phyloP scores from a whole-genome alignment of 2,888 invertebrate species.

The Leptopilina myrica region DNA sequence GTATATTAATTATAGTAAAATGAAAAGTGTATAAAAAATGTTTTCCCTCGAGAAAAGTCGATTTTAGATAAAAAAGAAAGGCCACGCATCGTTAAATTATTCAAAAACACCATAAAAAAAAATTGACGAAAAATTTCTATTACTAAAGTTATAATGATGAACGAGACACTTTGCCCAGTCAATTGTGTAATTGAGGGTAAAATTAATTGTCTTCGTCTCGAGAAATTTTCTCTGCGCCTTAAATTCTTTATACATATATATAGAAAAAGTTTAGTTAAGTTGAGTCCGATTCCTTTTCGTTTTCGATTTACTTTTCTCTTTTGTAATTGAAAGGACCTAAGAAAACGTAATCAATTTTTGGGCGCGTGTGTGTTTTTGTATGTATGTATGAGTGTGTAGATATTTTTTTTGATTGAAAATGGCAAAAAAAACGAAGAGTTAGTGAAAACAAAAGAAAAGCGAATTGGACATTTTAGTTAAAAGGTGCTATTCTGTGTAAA shows the following conservation, averaged over 20 bases:
- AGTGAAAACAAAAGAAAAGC: conserved; percentile 21
- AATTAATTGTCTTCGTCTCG: conserved; percentile 24
- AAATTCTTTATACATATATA: background rate
- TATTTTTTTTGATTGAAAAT: conserved; percentile 16
- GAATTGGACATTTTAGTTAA: conserved; percentile 24
- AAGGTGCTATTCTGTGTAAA: conserved; percentile 61
- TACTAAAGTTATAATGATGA: background rate
- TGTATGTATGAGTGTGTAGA: conserved; percentile 10
- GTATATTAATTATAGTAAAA: too few species aligned
- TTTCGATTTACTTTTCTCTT: conserved; percentile 36
- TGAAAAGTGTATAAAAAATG: too few species aligned
- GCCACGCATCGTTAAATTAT: too few species aligned
- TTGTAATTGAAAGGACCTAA: conserved; percentile 26
- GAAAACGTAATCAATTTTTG: conserved; percentile 24
- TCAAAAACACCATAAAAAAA: background rate
- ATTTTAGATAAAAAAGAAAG: background rate
- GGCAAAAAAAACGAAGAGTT: background rate
- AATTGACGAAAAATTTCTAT: background rate
- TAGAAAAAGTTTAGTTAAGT: conserved; percentile 10
- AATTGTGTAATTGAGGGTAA: background rate
- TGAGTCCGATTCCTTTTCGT: conserved; percentile 23
- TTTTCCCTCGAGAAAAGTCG: too few species aligned
- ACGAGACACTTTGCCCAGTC: conserved; percentile 24
- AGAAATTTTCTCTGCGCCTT: conserved; percentile 11
- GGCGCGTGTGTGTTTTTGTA: background rate